A percentile compares a stretch with the other conserved stretches of the same genome.
phyloP scores from a whole-genome alignment of 2,797 vertebrate genomes.

The Discoglossus pictus region DNA sequence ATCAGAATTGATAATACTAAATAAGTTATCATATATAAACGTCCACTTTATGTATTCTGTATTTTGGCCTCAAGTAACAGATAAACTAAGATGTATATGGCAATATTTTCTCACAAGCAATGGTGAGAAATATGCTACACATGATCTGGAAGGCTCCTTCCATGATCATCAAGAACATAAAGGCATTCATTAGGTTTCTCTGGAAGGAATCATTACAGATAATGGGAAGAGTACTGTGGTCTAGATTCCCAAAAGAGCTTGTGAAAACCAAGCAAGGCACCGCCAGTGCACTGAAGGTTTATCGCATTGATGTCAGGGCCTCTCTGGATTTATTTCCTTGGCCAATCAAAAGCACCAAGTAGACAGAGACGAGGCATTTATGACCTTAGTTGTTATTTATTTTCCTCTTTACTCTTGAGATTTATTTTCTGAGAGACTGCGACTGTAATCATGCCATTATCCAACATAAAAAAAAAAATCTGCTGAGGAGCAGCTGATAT shows the following conservation, averaged over 20 bases:
- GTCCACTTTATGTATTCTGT: slow-evolving; percentile 22
- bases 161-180: slow-evolving; percentile 36
- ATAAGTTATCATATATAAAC: slow-evolving; percentile 32
- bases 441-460: slow-evolving; percentile 46
- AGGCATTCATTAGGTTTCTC: slow-evolving; percentile 18
- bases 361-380: slow-evolving; percentile 40
- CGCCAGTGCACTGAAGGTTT: background rate
- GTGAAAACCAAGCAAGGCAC: background rate
- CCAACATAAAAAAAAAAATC: slow-evolving; percentile 44
- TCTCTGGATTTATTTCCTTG: background rate
- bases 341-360: slow-evolving; percentile 14
- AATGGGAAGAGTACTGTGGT: background rate
- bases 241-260: slow-evolving; percentile 21
- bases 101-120: slow-evolving; percentile 25
- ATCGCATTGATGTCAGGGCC: background rate
- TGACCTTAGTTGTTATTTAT: slow-evolving; percentile 44
- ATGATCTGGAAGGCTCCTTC: slow-evolving; percentile 29
- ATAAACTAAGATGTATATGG: slow-evolving; percentile 36
- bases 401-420: slow-evolving; percentile 31
- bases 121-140: slow-evolving; percentile 23
- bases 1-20: slow-evolving; percentile 18
- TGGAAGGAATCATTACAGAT: background rate
- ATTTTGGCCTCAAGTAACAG: slow-evolving; percentile 19
- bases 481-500: slow-evolving; percentile 33
- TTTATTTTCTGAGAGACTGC: slow-evolving; percentile 39